Base-by-base conservation (phyloP, 2,797 vertebrate species). In the Rhabdomys pumilio region DNA sequence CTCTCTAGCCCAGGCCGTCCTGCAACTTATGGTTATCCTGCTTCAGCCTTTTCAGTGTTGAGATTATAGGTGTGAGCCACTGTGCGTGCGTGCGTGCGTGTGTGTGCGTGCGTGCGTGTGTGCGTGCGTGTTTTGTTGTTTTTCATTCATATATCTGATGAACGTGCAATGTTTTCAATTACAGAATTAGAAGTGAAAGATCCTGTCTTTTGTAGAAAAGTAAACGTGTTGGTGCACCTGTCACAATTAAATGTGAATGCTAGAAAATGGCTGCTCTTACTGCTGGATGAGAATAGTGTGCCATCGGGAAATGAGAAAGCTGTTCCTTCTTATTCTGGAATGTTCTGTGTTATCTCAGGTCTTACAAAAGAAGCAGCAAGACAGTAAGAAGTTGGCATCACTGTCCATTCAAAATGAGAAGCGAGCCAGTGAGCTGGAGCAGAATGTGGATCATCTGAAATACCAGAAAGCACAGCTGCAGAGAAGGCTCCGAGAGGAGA, bases 401-500 rank as follows among this genome's bases (percentile, higher is more conserved):
- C 97, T 99, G 57, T 99, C 99, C 6, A 97, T 98, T 63, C 99
- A 99, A 94, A 99, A 98, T 97, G 98, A 98, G 96, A 98, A 98
- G 98, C 97, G 97, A 89, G 98, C 98, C 94, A 98, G 97, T 26
- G 99, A 99, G 97, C 95, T 99, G 81, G 98, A 99, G 96, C 98
- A 97, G 94, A 99, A 98, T 10, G 98, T 99, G 89, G 98, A 98
- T 97, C 98, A 99, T 97, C 99, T 99, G 99, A 99, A 98, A 77
- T 97, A 96, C 89, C 99, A 99, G 95, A 99, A 98, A 93, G 96
- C 96, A 31, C 98, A 99, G 93, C 98, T 99, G 75, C 99, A 99
- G 97, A 98, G 98, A 97, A 98, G 98, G 93, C 96, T 98, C 55
- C 97, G 57, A 94, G 98, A 98, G 85, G 98, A 98, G 90, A 98